These are phyloP conservation scores for Mesoclemmys tuberculata DNA, from an alignment of 2,113 vertebrate genomes.

Conservation along the genomic window DNA sequence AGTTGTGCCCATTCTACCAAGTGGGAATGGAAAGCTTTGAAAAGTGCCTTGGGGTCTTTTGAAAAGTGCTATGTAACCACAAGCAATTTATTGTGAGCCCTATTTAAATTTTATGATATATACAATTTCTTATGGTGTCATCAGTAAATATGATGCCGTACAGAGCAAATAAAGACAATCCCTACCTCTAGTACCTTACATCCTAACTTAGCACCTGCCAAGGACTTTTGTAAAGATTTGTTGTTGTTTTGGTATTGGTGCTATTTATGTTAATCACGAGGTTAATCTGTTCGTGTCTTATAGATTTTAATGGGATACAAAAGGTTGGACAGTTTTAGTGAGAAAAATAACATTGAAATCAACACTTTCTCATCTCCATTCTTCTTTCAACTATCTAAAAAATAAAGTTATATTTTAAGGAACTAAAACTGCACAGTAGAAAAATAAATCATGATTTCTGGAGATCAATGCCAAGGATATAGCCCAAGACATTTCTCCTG, in stretches of 20 bases:
- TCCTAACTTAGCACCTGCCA: not conserved
- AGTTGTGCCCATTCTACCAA: not conserved
- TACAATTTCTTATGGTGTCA: constrained; percentile 13
- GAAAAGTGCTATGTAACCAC: constrained; percentile 8
- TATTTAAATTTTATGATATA: not conserved
- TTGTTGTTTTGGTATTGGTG: not conserved
- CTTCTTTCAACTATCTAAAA: rapidly evolving
- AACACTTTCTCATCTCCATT: rapidly evolving
- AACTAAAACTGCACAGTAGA: rapidly evolving
- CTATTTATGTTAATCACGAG: not conserved
- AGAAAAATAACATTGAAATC: rapidly evolving
- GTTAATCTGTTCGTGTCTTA: rapidly evolving
- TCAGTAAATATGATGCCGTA: not conserved
- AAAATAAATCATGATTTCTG: rapidly evolving
- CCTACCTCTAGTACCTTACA: not conserved
- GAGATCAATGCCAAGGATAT: not conserved
- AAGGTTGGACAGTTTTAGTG: not conserved
- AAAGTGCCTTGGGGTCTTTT: not conserved
- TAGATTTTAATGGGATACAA: not conserved
- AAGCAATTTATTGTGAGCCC: not conserved
- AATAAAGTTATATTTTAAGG: rapidly evolving
- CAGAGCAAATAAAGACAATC: not conserved
- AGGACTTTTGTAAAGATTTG: rapidly evolving
- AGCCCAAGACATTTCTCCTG: not conserved
- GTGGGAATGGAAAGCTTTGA: constrained; percentile 17